Conservation (phyloP, 2,797 vertebrate species). For the Sylvia borin region DNA sequence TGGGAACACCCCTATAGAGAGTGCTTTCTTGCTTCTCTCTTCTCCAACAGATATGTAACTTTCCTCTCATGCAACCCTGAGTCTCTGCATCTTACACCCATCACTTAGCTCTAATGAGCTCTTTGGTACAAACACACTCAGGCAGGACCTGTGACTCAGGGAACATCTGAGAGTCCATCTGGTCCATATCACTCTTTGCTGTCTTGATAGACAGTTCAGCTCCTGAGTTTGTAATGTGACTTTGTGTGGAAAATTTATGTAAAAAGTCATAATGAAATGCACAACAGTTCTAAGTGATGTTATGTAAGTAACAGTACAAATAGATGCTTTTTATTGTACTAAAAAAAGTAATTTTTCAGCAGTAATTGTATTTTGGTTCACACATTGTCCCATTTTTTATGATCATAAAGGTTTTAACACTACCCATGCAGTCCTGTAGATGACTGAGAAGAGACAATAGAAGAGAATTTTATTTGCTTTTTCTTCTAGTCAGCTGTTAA, state of each 20-base stretch:
- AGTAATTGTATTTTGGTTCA: background rate
- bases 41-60: background rate
- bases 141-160: background rate
- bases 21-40: background rate
- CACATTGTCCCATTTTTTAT: background rate
- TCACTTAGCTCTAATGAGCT: background rate
- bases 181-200: background rate
- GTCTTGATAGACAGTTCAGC: background rate
- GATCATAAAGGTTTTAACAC: background rate
- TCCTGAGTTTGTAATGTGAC: background rate
- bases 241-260: background rate
- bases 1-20: background rate
- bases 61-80: background rate
- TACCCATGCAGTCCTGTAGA: background rate
- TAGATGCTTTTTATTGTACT: background rate
- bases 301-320: background rate
- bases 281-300: background rate
- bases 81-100: background rate
- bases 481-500: background rate
- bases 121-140: background rate
- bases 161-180: background rate
- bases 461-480: background rate
- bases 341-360: background rate
- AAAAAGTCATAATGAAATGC: background rate
- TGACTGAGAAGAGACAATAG: background rate